Base-by-base conservation (phyloP, 2,113 vertebrate species). In the Benitochromis conjunctus region DNA sequence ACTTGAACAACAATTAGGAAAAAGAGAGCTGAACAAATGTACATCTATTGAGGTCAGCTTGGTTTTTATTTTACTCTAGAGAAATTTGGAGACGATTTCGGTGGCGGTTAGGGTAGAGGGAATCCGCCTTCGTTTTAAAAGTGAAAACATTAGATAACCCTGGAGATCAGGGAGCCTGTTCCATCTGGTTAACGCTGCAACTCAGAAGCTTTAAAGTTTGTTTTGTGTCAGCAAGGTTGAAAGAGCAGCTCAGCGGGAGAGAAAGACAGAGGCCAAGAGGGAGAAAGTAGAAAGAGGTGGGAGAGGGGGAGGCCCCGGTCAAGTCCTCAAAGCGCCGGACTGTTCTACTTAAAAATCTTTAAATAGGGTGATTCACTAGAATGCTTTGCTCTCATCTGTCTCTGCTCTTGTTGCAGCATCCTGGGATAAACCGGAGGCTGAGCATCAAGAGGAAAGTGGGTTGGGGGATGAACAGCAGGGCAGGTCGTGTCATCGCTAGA, bases 341-440 rank as follows among this genome's bases (percentile, higher is more conserved):
- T 95, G 95, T 92, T 95, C 94, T 90, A 95, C 88, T 95, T 95
- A 94, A 91, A 64, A 88, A 91, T 93, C 95, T 94, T 95, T 94
- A 96, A 95, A 96, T 95, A 96, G 95, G 89, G 88, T 90, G 87
- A 90, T 89, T 92, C 77, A 87, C 85, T 56, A 92, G 88, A 89
- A 91, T 85, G 88, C 81, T 79, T 76, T 48, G 78, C 83, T 55
- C 84, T 93, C 90, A 92, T 94, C 87, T 62, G 89, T 95, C 92
- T 93, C 85, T 79, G 85, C 78, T 85, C 87, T 81, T 62, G 60
- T 81, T 83, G 89, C 88, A 79, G 85, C 71, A 69, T 51, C 82
- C n/a, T 66, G 90, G 88, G 86, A 91, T 38, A 71, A 83, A 69
- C 12, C 24, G 2, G 58, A 57, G 74, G 76, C 92, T 64, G 85